Evolutionary conservation across 2,888 invertebrate genomes (phyloP).

Genomic region (Athalia rosae): DNA sequence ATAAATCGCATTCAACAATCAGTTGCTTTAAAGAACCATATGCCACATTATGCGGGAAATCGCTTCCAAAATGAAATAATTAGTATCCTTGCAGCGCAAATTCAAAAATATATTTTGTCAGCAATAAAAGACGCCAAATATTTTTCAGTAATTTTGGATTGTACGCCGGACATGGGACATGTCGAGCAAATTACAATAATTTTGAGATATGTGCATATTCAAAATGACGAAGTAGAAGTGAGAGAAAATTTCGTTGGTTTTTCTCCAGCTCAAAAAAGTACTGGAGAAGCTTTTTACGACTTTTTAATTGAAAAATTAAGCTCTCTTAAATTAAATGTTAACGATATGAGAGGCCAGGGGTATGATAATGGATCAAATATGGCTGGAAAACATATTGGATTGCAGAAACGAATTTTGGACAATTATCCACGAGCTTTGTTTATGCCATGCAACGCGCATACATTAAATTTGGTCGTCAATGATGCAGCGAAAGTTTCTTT

Average conservation of each 20-base stretch:
- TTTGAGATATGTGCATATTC: no score
- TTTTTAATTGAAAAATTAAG: conserved; percentile 48
- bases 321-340: conserved; percentile 47
- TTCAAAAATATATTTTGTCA: no score
- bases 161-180: no score
- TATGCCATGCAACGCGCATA: conserved; percentile 42
- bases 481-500: conserved; percentile 41
- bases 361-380: conserved; percentile 49
- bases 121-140: no score
- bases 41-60: conserved; percentile 48
- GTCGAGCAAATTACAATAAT: no score
- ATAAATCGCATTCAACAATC: conserved; percentile 30
- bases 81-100: conserved; percentile 45
- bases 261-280: conserved; percentile 48
- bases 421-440: conserved; percentile 44
- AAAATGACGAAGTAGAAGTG: no score
- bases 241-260: conserved; percentile 53
- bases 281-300: conserved; percentile 50
- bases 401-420: conserved; percentile 46
- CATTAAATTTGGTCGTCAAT: conserved; percentile 42
- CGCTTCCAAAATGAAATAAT: conserved; percentile 50
- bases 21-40: no score
- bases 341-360: conserved; percentile 44
- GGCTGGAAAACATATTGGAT: conserved; percentile 44
- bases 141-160: no score